Evolutionary conservation across 2,797 vertebrate genomes (phyloP).

Genomic region (Rhynchotus rufescens): DNA sequence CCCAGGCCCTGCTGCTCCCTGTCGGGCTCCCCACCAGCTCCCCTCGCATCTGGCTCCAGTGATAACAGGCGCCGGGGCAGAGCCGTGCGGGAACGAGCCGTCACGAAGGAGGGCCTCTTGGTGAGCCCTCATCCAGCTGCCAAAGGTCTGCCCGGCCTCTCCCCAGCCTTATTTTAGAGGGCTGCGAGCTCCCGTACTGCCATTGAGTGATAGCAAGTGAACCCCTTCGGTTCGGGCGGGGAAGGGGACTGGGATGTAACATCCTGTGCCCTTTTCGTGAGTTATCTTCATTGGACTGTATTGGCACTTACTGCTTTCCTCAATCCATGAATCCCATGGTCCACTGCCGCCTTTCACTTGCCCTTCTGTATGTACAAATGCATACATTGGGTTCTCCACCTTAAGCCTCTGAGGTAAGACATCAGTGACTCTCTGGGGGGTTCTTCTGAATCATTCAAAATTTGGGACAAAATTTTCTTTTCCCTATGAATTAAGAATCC

Average conservation of each 20-base stretch:
- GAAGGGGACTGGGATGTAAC: neutral
- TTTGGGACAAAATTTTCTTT: neutral
- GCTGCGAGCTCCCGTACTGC: neutral
- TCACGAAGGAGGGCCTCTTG: neutral
- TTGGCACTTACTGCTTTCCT: neutral
- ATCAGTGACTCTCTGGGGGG: neutral
- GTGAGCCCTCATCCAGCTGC: neutral
- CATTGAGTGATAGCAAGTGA: neutral
- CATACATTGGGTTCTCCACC: neutral
- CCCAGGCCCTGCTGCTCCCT: neutral
- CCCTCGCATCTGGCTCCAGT: conserved; percentile 1
- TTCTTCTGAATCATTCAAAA: neutral
- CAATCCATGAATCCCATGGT: neutral
- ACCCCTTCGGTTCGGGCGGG: neutral
- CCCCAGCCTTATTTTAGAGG: neutral
- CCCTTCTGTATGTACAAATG: neutral
- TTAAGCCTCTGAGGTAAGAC: neutral
- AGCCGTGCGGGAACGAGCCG: neutral
- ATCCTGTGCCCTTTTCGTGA: neutral
- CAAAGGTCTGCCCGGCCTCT: neutral
- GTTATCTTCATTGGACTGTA: neutral
- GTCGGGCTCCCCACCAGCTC: neutral
- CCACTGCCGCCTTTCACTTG: neutral
- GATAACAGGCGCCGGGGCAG: conserved; percentile 2
- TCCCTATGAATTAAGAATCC: neutral